These are phyloP conservation scores for Oxyscelio sp. DNA, from an alignment of 2,888 invertebrate genomes.

Conservation along the genomic window DNA sequence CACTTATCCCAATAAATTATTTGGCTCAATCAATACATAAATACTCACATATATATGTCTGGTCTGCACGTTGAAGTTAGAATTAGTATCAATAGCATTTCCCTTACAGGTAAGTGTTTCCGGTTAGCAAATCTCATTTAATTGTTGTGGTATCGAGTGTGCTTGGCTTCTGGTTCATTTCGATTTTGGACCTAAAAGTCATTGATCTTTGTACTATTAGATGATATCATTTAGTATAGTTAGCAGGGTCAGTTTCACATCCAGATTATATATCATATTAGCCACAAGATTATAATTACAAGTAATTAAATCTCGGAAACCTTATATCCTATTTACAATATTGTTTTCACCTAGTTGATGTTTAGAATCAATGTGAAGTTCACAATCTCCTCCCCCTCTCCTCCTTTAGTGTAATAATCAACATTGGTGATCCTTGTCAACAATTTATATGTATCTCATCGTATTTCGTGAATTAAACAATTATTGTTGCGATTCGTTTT, in stretches of 20 bases:
- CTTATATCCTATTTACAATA: neutral
- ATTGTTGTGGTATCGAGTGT: neutral
- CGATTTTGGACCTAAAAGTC: slow-evolving; percentile 6
- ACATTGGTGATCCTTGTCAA: slow-evolving; percentile 38
- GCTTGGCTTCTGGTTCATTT: slow-evolving; percentile 27
- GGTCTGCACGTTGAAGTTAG: too few species aligned
- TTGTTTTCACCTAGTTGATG: slow-evolving; percentile 24
- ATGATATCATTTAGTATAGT: slow-evolving; percentile 3
- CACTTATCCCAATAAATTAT: too few species aligned
- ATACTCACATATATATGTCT: too few species aligned
- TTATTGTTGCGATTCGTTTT: slow-evolving; percentile 9
- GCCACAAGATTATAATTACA: neutral
- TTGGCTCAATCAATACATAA: too few species aligned
- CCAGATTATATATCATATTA: neutral
- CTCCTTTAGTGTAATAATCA: slow-evolving; percentile 41
- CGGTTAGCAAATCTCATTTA: neutral
- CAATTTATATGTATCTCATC: slow-evolving; percentile 38
- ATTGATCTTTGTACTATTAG: slow-evolving; percentile 13
- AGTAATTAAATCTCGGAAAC: neutral
- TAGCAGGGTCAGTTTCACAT: too few species aligned
- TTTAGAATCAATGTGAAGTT: slow-evolving; percentile 21
- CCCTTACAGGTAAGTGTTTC: neutral
- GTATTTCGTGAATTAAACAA: slow-evolving; percentile 50
- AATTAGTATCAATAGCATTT: neutral
- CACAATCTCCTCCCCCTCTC: slow-evolving; percentile 18